Percentiles rank a stretch among this genome's conserved stretches.
phyloP scores from a whole-genome alignment of 2,888 invertebrate genomes.

The Cantharis rustica region DNA sequence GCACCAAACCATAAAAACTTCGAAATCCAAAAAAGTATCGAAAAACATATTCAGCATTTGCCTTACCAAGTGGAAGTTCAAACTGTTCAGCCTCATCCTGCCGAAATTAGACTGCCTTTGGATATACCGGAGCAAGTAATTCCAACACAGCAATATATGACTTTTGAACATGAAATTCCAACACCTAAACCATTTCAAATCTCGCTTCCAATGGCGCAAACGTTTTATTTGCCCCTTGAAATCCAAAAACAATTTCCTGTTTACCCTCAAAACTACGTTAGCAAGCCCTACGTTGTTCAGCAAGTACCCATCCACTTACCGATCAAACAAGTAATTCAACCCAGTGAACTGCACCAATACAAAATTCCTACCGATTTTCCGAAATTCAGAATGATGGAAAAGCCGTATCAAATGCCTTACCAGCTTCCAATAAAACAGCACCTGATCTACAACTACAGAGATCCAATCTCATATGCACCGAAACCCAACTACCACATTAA shows the following conservation, averaged over 20 bases:
- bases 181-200: conserved; percentile 46
- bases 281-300: conserved; percentile 33
- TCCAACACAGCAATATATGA: conserved; percentile 7
- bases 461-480: conserved; percentile 27
- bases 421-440: neutral
- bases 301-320: conserved; percentile 37
- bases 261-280: conserved; percentile 33
- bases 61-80: conserved; percentile 41
- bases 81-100: conserved; percentile 56
- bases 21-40: conserved; percentile 47
- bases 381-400: conserved; percentile 27
- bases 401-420: neutral
- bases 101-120: conserved; percentile 54
- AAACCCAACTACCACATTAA: conserved; percentile 25
- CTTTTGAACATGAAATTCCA: neutral
- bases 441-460: neutral
- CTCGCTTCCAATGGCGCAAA: conserved; percentile 57
- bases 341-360: conserved; percentile 40
- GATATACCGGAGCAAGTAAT: conserved; percentile 39
- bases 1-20: conserved; percentile 2
- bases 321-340: conserved; percentile 42
- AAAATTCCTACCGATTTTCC: conserved; percentile 39
- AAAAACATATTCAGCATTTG: conserved; percentile 37
- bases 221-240: conserved; percentile 24
- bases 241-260: conserved; percentile 38